Percentiles rank a stretch among this genome's conserved stretches.
Conservation (phyloP, 1,140 invertebrate species). For the Drosophila asahinai region DNA sequence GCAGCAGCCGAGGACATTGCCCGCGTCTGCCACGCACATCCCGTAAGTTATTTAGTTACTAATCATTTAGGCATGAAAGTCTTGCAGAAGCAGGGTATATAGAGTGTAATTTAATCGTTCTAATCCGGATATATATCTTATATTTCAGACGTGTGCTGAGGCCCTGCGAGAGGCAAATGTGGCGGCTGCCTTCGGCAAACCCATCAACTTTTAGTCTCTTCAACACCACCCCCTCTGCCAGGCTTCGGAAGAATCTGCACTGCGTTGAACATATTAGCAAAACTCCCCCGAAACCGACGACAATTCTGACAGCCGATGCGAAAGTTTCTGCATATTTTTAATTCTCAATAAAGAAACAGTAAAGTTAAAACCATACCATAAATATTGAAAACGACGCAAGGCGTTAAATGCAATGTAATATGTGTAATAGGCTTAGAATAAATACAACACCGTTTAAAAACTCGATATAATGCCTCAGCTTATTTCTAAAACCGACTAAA, state of each 20-base stretch:
- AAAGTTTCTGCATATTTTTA: conserved; percentile 35
- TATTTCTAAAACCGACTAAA: neutral
- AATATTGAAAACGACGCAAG: conserved; percentile 50
- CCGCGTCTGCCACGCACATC: conserved; percentile 99
- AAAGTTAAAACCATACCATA: conserved; percentile 48
- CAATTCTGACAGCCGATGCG: conserved; percentile 37
- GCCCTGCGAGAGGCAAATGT: conserved; percentile 98
- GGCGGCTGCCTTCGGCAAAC: conserved; percentile 97
- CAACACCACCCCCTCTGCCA: neutral
- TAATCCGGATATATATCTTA: neutral
- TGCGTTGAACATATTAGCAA: conserved; percentile 31
- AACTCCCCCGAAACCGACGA: conserved; percentile 23
- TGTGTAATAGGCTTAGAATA: conserved; percentile 61
- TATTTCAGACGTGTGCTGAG: conserved; percentile 96
- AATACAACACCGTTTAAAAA: conserved; percentile 48
- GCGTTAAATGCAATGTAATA: conserved; percentile 57
- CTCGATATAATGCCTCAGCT: conserved; percentile 21
- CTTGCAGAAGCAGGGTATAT: neutral
- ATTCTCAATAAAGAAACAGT: conserved; percentile 31
- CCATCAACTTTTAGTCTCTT: conserved; percentile 96
- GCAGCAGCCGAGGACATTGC: conserved; percentile 99
- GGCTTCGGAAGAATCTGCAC: conserved; percentile 26
- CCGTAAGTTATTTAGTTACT: conserved; percentile 88
- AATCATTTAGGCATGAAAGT: neutral
- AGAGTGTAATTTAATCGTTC: neutral